These are phyloP conservation scores for Drosophila flavopinicola DNA, from an alignment of 2,888 invertebrate genomes.

Conservation along the genomic window DNA sequence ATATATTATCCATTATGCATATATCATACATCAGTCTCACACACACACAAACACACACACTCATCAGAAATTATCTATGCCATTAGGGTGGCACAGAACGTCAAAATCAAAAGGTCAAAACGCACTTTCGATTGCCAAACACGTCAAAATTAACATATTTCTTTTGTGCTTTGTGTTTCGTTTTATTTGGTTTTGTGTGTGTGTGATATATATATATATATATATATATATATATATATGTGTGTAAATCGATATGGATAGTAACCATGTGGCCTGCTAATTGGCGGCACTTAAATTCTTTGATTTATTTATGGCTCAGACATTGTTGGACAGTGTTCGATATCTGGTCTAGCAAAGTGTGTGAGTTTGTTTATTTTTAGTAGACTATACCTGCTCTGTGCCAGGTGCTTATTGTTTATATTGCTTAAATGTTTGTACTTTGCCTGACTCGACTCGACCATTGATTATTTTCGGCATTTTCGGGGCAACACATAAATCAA, in stretches of 20 bases:
- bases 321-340: slow-evolving; percentile 36
- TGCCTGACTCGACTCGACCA: neutral
- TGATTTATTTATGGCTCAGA: slow-evolving; percentile 53
- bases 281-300: slow-evolving; percentile 46
- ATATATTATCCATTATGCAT: slow-evolving; percentile 6
- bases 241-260: slow-evolving; percentile 48
- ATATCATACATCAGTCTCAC: neutral
- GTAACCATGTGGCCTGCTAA: slow-evolving; percentile 37
- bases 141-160: slow-evolving; percentile 24
- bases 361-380: slow-evolving; percentile 43
- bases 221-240: too few species aligned
- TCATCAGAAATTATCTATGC: neutral
- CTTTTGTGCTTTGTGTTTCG: slow-evolving; percentile 7
- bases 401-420: slow-evolving; percentile 31
- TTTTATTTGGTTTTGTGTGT: slow-evolving; percentile 5
- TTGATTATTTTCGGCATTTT: slow-evolving; percentile 30
- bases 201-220: too few species aligned
- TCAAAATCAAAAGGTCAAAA: slow-evolving; percentile 20
- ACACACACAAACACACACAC: neutral
- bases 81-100: neutral
- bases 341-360: slow-evolving; percentile 1
- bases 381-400: slow-evolving; percentile 16
- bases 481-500: slow-evolving; percentile 18
- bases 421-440: slow-evolving; percentile 26
- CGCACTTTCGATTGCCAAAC: slow-evolving; percentile 25